Percentiles rank a stretch among this genome's conserved stretches.
phyloP scores from a whole-genome alignment of 2,797 vertebrate genomes.

The Eleutherodactylus coqui region DNA sequence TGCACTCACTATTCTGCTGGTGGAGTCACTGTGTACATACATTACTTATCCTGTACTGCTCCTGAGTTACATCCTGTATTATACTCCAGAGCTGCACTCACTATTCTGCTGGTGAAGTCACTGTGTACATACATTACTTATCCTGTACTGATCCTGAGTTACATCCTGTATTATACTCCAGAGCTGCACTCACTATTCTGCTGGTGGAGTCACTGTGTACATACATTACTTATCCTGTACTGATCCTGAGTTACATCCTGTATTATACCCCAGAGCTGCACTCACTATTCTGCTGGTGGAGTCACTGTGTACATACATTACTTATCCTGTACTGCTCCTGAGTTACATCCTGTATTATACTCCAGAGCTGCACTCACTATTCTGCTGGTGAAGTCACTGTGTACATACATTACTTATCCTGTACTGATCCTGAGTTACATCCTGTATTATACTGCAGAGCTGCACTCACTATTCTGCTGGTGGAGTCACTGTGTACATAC shows the following conservation, averaged over 20 bases:
- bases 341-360: constrained; percentile 10
- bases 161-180: not conserved
- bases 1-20: constrained; percentile 14
- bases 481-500: not conserved
- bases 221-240: constrained; percentile 15
- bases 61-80: no score
- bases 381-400: not conserved
- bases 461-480: not conserved
- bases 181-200: not conserved
- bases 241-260: no score
- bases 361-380: not conserved
- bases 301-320: not conserved
- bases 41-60: not conserved
- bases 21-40: not conserved
- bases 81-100: not conserved
- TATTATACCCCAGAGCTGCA: constrained; percentile 5
- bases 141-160: no score
- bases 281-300: not conserved
- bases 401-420: not conserved
- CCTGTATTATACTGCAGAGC: not conserved
- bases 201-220: constrained; percentile 2
- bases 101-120: not conserved
- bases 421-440: no score
- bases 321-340: no score
- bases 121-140: constrained; percentile 12